Base-by-base conservation (phyloP, 2,113 vertebrate genomes). In the Plectropomus leopardus region DNA sequence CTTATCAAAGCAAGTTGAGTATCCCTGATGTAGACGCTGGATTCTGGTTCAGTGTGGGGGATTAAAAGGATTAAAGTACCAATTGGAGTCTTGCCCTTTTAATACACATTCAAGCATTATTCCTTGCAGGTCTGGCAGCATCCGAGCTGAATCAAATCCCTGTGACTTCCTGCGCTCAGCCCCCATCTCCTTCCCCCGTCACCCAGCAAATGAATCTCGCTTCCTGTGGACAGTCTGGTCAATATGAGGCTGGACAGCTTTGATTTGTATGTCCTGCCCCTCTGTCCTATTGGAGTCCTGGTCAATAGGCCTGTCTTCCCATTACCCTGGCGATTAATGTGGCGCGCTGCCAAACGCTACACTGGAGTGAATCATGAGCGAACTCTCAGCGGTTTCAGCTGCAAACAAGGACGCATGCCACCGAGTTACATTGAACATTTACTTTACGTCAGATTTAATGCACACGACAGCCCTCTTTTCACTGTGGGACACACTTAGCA, bases 261-360 rank as follows among this genome's bases (percentile, higher is more conserved):
- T 92, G 93, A 93, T 94, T 93, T 93, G 91, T 92, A 77, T 74
- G 86, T 86, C 82, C 83, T 82, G 87, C 76, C 69, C 75, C 50
- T 76, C 79, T 85, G 82, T 90, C 85, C 75, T 88, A 78, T 84
- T 65, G 82, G 87, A 80, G 86, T 48, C n/a, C 74, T 70, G 87
- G 86, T 93, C 93, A 92, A 93, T 92, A 91, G 83, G 82, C 78
- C 89, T 80, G 89, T 89, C 85, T 91, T 83, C 87, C 84, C 79
- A 86, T 93, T 89, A 92, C 67, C 54, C 26, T 23, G 50, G 81
- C 74, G 63, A 93, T 89, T 84, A 90, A 92, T 93, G 85, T 88
- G 86, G 74, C 67, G 15, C 15, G 1, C 28, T 42, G 85, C 86
- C 86, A 89, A 82, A 87, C 36, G 44, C 44, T 64, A 78, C 70